These are phyloP conservation scores for Drosophila athabasca DNA, from an alignment of 1,140 invertebrate species.

Conservation along the genomic window DNA sequence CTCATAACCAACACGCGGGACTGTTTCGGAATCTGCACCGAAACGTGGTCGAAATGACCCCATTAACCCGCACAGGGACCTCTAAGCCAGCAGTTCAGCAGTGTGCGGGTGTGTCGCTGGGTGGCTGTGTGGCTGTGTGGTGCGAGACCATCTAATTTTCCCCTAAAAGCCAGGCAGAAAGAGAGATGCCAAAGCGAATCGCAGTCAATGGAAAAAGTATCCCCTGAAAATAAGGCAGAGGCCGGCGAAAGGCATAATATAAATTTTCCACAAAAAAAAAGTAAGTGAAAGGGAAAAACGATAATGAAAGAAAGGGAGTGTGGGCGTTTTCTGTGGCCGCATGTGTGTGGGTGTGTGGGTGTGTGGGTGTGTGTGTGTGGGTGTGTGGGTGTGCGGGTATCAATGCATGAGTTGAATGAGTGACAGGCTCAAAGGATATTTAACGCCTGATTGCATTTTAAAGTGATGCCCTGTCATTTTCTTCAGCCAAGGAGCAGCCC, in stretches of 20 bases:
- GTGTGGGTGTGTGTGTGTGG: slow-evolving; percentile 21
- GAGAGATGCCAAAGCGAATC: slow-evolving; percentile 28
- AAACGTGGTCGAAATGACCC: slow-evolving; percentile 52
- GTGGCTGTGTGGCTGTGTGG: too few species aligned
- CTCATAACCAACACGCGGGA: slow-evolving; percentile 42
- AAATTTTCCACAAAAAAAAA: slow-evolving; percentile 36
- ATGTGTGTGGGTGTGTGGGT: slow-evolving; percentile 7
- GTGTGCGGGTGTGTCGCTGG: background rate
- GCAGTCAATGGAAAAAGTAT: slow-evolving; percentile 35
- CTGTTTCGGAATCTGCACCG: slow-evolving; percentile 27
- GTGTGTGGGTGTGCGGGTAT: slow-evolving; percentile 25
- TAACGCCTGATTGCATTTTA: slow-evolving; percentile 73
- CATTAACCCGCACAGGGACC: slow-evolving; percentile 45
- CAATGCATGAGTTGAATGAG: slow-evolving; percentile 63
- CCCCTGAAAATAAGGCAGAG: slow-evolving; percentile 57
- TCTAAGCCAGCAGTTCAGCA: slow-evolving; percentile 21
- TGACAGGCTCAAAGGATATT: slow-evolving; percentile 72
- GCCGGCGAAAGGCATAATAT: slow-evolving; percentile 51
- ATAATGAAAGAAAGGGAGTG: slow-evolving; percentile 44
- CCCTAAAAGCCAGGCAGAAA: slow-evolving; percentile 13
- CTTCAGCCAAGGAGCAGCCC: background rate
- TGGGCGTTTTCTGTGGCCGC: background rate
- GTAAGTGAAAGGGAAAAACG: slow-evolving; percentile 37
- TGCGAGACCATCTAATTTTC: slow-evolving; percentile 26
- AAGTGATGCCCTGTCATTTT: slow-evolving; percentile 61